Evolutionary conservation across 2,888 invertebrate genomes (phyloP), one percentile per base, ranked within the genome.

Genomic region (Lasioglossum morio): DNA sequence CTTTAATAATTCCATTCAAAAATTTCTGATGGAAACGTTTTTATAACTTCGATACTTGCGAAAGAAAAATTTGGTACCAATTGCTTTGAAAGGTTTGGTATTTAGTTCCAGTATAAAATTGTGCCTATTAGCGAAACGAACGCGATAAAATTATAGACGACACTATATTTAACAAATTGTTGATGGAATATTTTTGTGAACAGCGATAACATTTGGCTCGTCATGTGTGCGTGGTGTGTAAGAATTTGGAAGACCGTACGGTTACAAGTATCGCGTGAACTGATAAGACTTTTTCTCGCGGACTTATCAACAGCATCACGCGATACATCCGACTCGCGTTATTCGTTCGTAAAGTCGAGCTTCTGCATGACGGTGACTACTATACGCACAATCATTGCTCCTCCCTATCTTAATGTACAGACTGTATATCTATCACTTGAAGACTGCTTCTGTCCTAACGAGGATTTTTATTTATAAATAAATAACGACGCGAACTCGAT

Each of bases 261-360:
- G 79, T 60, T 70, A 57, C 16, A 23, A 60, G 23, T 70, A 77
- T 53, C 34, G 37, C 60, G n/a, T 69, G 27, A 5, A 46, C 4
- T 57, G 77, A 82, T 80, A 79, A 78, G n/a, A 63, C 37, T 66
- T 81, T 85, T 85, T 30, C 14, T 1, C 60, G 30, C 46, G 7
- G 40, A 69, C 69, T 85, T 88, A 88, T 88, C 87, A 82, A 78
- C 73, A 69, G 30, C 66, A 73, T 80, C 76, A 88, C 83, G 82
- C 88, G 88, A 77, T 74, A 79, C 73, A 74, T 48, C 27, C 48
- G 82, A 77, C 14, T 79, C 81, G 78, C 82, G 86, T 85, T 87
- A 89, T 87, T 81, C 79, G 72, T 86, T 82, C 79, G 72, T 86
- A 84, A 82, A 87, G 70, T 85, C 81, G 34, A 57, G 30, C 63